phyloP scores from a whole-genome alignment of 2,113 vertebrate species.

The Bothrops jararaca region DNA sequence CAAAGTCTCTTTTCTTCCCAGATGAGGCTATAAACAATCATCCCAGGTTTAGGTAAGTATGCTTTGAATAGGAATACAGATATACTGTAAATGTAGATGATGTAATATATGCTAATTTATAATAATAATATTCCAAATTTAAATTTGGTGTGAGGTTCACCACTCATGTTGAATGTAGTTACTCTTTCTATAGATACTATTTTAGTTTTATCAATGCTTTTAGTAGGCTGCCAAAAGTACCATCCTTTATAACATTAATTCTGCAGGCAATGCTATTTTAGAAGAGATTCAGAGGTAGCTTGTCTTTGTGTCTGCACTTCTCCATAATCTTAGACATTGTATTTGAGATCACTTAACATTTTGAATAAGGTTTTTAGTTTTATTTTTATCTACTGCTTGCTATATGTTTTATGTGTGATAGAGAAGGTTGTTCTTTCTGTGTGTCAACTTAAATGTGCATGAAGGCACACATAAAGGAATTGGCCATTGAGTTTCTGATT shows the following conservation, averaged over 20 bases:
- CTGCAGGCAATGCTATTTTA: background rate
- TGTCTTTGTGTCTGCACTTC: background rate
- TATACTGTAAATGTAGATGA: no score
- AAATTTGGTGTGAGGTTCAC: background rate
- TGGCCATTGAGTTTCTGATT: no score
- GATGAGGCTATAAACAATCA: constrained; percentile 95
- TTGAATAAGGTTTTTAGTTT: no score
- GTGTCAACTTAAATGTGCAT: no score
- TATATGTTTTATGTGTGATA: no score
- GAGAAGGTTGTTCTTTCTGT: no score
- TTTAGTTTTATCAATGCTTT: background rate
- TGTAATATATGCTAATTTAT: background rate
- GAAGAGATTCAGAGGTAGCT: background rate
- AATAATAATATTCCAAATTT: background rate
- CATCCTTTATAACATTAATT: background rate
- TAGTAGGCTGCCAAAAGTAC: background rate
- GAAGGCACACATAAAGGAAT: no score
- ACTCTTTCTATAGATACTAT: background rate
- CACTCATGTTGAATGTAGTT: background rate
- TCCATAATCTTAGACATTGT: no score
- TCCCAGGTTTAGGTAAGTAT: constrained; percentile 89
- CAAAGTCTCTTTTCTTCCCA: constrained; percentile 95
- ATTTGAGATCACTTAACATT: no score
- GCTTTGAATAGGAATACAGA: background rate
- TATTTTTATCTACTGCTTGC: no score